Evolutionary conservation across 1,140 invertebrate species (phyloP), one percentile per base, ranked within the genome.

Genomic region (Drosophila funebris): DNA sequence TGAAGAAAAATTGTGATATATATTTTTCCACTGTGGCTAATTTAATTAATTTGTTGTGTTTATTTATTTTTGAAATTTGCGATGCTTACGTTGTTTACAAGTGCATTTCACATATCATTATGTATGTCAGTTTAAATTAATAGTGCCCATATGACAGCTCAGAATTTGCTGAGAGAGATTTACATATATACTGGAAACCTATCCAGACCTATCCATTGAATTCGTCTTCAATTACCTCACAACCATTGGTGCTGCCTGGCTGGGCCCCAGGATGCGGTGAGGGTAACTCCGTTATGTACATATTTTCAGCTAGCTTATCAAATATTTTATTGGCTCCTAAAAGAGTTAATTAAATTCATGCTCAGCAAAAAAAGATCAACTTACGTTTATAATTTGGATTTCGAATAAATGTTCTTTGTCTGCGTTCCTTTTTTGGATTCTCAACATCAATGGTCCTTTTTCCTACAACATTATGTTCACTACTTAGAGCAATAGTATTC

Each of bases 1-100:
- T 22, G 66, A 73, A 43, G 46, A 74, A 62, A 27, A 60, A 70
- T 72, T 72, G n/a, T 53, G 37, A 22, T 62, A 11, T 36, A 31
- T 29, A 24, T 52, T 16, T 44, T 24, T 18, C 16, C 53, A 43
- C 11, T 53, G 60, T 16, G 24, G 82, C 82, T 85, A 85, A 85
- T 81, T 87, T 6, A 77, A 87, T 85, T 70, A 77, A 87, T 70
- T 77, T 71, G 54, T 44, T 76, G 36, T 81, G 44, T 63, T 80
- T 85, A 77, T 85, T 85, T 85, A 61, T 46, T 36, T 68, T 76
- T 37, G 7, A 7, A 64, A 80, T 85, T 68, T 78, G 63, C 13
- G 31, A 31, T 68, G 24, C 72, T 63, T 72, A 68, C 66, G 13
- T 18, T 50, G 50, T 53, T 83, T 60, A 13, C 16, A 31, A 46